A percentile compares a stretch with the other conserved stretches of the same genome.
Evolutionary conservation across 2,888 invertebrate species (phyloP).

Genomic region (Periphyllus acericola): DNA sequence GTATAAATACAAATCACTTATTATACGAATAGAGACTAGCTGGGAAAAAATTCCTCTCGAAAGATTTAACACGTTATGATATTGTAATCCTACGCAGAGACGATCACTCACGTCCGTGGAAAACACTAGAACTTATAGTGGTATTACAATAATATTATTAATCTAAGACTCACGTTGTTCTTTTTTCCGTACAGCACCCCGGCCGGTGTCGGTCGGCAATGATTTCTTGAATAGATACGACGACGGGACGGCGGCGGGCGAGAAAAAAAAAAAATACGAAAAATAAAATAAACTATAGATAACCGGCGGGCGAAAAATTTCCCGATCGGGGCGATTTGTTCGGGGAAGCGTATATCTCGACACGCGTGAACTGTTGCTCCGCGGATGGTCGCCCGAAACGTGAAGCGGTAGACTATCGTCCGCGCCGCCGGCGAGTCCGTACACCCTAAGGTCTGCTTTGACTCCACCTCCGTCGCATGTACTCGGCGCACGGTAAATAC

Average conservation of each 20-base stretch:
- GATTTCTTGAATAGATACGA: not conserved
- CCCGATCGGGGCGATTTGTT: not conserved
- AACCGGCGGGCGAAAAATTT: not conserved
- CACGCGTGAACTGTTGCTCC: not conserved
- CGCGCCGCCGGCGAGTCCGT: conserved; percentile 17
- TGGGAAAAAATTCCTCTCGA: no score
- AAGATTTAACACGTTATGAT: no score
- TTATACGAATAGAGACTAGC: no score
- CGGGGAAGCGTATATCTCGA: not conserved
- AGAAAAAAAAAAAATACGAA: not conserved
- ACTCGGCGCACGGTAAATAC: conserved; percentile 33
- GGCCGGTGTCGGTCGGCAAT: not conserved
- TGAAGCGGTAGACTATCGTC: conserved; percentile 42
- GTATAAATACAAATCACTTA: no score
- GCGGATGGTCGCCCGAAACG: conserved; percentile 32
- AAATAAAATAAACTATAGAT: not conserved
- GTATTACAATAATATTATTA: not conserved
- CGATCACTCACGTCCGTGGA: no score
- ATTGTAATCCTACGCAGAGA: no score
- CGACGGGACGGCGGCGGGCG: not conserved
- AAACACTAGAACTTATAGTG: no score
- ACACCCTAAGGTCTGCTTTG: not conserved
- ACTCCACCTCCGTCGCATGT: conserved; percentile 14
- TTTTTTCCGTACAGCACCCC: not conserved
- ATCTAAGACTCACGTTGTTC: not conserved